A percentile compares a stretch with the other conserved stretches of the same genome.
Conservation (phyloP, 2,797 vertebrate species). For the Chanos chanos region DNA sequence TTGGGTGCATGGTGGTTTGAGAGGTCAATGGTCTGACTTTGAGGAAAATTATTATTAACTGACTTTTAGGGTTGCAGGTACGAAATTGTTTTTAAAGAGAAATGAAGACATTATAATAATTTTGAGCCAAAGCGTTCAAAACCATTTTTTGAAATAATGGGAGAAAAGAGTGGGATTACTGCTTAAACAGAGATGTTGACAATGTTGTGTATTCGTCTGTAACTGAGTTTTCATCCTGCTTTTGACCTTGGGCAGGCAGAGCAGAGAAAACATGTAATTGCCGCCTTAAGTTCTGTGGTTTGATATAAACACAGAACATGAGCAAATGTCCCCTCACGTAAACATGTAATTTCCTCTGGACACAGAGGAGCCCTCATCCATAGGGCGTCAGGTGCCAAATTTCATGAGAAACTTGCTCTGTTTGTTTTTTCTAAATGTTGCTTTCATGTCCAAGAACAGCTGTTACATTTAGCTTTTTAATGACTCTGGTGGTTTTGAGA, state of each 20-base stretch:
- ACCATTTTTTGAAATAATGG: too few relatives aligned
- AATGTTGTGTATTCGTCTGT: too few relatives aligned
- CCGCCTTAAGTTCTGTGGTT: slow-evolving; percentile 19
- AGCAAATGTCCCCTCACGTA: not conserved
- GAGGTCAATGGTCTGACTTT: too few relatives aligned
- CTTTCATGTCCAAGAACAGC: slow-evolving; percentile 3
- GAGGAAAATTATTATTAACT: too few relatives aligned
- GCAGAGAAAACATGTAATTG: slow-evolving; percentile 27
- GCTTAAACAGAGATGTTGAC: too few relatives aligned
- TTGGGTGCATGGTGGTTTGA: too few relatives aligned
- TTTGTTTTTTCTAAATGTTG: slow-evolving; percentile 3
- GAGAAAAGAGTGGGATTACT: too few relatives aligned
- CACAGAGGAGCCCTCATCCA: not conserved
- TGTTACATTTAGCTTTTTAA: not conserved
- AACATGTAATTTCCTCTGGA: slow-evolving; percentile 6
- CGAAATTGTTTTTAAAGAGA: too few relatives aligned
- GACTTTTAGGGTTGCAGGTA: too few relatives aligned
- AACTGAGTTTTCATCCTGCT: slow-evolving; percentile 8
- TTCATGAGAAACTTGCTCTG: not conserved
- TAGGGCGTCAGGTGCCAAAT: slow-evolving; percentile 12
- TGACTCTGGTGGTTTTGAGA: not conserved
- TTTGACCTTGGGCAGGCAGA: slow-evolving; percentile 22
- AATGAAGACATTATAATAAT: too few relatives aligned
- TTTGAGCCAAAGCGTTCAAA: too few relatives aligned
- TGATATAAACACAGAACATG: not conserved